A percentile compares a stretch with the other conserved stretches of the same genome.
Evolutionary conservation across 2,888 invertebrate genomes (phyloP).

Genomic region (Digitonthophagus gazella): DNA sequence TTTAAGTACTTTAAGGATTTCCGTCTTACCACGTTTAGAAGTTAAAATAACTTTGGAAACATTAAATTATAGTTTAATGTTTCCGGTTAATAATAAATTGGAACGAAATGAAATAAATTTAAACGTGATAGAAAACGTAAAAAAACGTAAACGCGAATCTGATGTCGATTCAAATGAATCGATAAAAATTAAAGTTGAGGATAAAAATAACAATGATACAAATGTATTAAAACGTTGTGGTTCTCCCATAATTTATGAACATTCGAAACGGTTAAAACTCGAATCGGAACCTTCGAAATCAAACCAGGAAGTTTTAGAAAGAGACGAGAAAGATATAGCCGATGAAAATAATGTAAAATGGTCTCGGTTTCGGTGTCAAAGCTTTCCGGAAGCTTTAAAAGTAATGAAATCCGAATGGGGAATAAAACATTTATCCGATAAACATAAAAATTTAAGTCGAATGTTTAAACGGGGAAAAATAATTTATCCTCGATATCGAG

Average conservation of each 20-base stretch:
- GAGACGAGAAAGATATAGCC: background rate
- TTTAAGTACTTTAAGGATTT: too few species aligned
- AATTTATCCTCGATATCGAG: background rate
- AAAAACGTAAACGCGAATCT: background rate
- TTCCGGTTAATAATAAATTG: too few species aligned
- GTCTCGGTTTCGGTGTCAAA: background rate
- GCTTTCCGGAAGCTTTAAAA: background rate
- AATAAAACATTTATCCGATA: background rate
- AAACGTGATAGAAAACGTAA: background rate
- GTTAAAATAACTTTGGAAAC: too few species aligned
- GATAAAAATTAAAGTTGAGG: background rate
- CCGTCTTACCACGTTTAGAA: too few species aligned
- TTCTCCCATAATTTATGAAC: background rate
- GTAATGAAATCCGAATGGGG: constrained; percentile 8
- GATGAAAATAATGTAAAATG: background rate
- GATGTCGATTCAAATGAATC: background rate
- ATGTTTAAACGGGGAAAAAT: background rate
- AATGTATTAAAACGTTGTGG: background rate
- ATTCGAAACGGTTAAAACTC: background rate
- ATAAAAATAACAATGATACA: background rate
- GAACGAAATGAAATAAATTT: too few species aligned
- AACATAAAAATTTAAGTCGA: background rate
- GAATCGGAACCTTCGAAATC: too few species aligned
- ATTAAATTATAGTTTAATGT: too few species aligned
- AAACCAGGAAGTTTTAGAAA: background rate